Evolutionary conservation across 2,113 vertebrate species (phyloP).

Genomic region (Octodon degus): DNA sequence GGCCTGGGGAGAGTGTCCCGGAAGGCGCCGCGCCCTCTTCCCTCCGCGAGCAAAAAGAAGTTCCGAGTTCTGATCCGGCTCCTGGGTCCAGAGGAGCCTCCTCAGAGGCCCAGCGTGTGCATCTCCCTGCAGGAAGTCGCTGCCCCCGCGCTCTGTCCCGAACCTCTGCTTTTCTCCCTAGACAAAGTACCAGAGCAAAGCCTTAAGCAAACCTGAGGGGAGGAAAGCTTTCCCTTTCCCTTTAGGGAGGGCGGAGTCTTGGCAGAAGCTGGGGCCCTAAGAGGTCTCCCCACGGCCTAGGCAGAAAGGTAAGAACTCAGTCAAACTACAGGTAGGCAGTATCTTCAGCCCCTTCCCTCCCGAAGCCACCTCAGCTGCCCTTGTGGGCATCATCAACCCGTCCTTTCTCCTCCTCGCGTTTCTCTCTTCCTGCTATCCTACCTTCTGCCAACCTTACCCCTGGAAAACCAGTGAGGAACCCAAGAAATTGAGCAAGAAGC

Average conservation of each 20-base stretch:
- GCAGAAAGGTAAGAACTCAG: not conserved
- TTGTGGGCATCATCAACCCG: fast-evolving
- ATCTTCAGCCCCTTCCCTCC: not conserved
- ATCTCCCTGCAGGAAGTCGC: not conserved
- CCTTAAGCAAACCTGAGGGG: not conserved
- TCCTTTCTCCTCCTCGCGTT: not conserved
- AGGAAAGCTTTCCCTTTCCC: not conserved
- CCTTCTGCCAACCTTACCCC: not conserved
- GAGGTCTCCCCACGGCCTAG: not conserved
- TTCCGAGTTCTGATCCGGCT: not conserved
- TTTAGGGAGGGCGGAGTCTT: not conserved
- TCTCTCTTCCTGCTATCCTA: not conserved
- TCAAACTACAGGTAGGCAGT: fast-evolving
- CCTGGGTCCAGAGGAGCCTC: not conserved
- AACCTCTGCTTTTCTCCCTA: not conserved
- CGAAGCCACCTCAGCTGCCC: not conserved
- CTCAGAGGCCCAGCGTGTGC: fast-evolving
- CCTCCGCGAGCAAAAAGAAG: fast-evolving
- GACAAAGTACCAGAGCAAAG: not conserved
- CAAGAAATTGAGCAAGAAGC: not conserved
- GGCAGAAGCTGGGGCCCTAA: not conserved
- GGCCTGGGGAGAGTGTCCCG: fast-evolving
- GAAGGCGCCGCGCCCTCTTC: not conserved
- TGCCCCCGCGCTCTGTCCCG: fast-evolving
- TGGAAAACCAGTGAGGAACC: not conserved